Evolutionary conservation across 2,113 vertebrate genomes (phyloP).

Genomic region (Plestiodon gilberti): DNA sequence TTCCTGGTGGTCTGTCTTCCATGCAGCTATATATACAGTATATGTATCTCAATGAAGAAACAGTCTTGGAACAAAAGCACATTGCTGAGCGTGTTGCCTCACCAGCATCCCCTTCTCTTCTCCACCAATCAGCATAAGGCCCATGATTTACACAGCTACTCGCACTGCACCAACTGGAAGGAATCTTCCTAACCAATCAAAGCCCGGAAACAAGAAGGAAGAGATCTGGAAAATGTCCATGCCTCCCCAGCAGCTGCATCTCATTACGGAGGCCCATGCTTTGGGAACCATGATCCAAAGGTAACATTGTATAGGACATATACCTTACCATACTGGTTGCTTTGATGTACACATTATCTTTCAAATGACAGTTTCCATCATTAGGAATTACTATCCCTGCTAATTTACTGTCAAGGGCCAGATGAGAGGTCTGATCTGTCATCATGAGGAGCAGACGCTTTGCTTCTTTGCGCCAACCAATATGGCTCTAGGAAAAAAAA

Average conservation of each 20-base stretch:
- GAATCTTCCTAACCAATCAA: background rate
- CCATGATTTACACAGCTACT: background rate
- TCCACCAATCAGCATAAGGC: background rate
- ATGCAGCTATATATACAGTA: too few species aligned
- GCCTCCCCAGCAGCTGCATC: background rate
- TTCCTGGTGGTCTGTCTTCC: too few species aligned
- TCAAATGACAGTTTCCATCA: constrained; percentile 93
- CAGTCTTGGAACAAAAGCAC: background rate
- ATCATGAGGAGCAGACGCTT: constrained; percentile 93
- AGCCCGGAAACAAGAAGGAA: background rate
- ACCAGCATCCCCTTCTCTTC: background rate
- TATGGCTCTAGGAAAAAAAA: constrained; percentile 80
- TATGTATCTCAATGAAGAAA: background rate
- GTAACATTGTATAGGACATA: constrained; percentile 44
- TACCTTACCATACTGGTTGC: constrained; percentile 91
- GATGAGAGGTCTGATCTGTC: constrained; percentile 97
- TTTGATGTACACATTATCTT: constrained; percentile 88
- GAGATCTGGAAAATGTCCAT: background rate
- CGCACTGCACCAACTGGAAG: background rate
- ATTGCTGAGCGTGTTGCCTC: background rate
- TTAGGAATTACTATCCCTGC: constrained; percentile 93
- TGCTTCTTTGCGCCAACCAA: constrained; percentile 94
- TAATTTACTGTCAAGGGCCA: constrained; percentile 94
- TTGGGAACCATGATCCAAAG: constrained; percentile 5
- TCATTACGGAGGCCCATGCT: background rate